Evolutionary conservation across 2,113 vertebrate genomes (phyloP).

Genomic region (Microcebus tavaratra): DNA sequence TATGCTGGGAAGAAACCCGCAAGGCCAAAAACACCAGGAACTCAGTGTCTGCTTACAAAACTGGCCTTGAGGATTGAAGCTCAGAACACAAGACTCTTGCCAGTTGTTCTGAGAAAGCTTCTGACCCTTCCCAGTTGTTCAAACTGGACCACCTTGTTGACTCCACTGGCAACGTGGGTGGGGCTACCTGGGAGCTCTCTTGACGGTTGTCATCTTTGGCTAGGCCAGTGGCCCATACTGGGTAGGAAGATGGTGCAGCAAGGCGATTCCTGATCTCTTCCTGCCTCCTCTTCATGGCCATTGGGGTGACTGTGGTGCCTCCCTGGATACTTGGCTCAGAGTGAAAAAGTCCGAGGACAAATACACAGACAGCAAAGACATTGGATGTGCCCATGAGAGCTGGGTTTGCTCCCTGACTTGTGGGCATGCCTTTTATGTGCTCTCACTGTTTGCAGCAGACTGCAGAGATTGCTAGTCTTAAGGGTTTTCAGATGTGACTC

Average conservation of each 20-base stretch:
- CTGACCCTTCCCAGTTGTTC: background rate
- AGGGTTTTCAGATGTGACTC: background rate
- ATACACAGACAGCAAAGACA: background rate
- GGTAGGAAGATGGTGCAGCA: background rate
- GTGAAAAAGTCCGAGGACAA: background rate
- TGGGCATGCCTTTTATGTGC: background rate
- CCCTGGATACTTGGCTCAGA: background rate
- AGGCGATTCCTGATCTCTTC: background rate
- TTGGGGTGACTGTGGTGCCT: background rate
- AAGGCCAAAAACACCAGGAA: background rate
- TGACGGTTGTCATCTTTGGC: background rate
- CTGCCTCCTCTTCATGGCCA: background rate
- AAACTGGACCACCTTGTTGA: background rate
- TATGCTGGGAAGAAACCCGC: background rate
- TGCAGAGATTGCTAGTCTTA: background rate
- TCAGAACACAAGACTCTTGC: background rate
- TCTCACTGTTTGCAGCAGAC: background rate
- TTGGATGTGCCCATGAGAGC: rapidly evolving
- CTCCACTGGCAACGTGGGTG: background rate
- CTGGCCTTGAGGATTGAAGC: background rate
- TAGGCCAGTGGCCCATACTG: background rate
- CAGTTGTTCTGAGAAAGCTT: background rate
- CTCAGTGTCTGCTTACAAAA: background rate
- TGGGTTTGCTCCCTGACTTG: background rate
- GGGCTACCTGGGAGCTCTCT: background rate